Conservation (phyloP, 2,113 vertebrate genomes). For the Mustela lutreola region DNA sequence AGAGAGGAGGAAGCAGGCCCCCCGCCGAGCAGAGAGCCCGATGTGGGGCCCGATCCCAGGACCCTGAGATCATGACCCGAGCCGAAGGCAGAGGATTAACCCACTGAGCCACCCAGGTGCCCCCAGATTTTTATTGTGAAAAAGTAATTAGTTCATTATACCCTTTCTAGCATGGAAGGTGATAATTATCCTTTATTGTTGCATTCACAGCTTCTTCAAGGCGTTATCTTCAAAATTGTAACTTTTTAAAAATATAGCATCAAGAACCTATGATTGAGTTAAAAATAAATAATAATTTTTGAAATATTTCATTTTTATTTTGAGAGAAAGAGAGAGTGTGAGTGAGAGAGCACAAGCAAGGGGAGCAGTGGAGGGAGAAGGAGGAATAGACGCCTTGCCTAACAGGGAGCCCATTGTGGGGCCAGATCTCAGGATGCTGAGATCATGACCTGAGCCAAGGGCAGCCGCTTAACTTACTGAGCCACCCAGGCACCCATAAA, state of each 20-base stretch:
- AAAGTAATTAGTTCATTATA: conserved; percentile 28
- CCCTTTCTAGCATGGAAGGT: neutral
- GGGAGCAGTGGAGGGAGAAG: neutral
- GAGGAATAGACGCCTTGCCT: neutral
- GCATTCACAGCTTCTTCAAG: conserved; percentile 14
- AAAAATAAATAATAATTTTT: neutral
- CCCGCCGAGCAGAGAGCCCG: no score
- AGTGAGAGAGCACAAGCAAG: neutral
- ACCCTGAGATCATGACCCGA: no score
- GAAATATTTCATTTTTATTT: neutral
- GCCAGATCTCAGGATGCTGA: neutral
- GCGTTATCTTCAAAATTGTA: conserved; percentile 49
- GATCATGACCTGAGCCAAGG: neutral
- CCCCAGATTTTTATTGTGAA: conserved; percentile 51
- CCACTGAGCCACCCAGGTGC: no score
- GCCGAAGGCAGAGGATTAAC: no score
- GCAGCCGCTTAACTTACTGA: neutral
- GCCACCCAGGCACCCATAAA: neutral
- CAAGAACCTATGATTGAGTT: conserved; percentile 26
- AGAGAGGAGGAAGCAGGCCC: no score
- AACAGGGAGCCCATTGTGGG: neutral
- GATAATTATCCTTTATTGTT: conserved; percentile 53
- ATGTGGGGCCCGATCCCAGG: no score
- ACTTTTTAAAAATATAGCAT: conserved; percentile 40
- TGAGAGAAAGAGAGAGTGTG: neutral